A percentile compares a stretch with the other conserved stretches of the same genome.
Conservation (phyloP, 2,113 vertebrate genomes). For the Cynocephalus volans region DNA sequence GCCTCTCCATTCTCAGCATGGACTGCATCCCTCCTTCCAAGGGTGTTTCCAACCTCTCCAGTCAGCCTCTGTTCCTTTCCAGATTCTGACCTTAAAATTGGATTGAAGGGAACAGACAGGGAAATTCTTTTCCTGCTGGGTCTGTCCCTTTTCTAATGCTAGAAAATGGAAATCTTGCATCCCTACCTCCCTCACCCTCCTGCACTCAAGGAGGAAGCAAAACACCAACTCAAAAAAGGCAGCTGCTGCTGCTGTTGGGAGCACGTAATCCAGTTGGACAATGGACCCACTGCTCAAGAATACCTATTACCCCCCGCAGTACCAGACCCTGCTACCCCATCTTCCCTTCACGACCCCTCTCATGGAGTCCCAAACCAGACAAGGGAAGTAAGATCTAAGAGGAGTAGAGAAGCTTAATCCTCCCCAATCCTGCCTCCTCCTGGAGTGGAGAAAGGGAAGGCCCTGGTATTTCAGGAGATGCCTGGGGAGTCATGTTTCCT, state of each 20-base stretch:
- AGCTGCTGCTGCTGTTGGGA: not conserved
- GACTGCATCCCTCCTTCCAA: not conserved
- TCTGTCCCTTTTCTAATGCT: not conserved
- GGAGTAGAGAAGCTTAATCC: not conserved
- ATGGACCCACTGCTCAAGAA: not conserved
- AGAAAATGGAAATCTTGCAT: not conserved
- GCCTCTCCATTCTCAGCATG: not conserved
- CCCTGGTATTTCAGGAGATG: conserved; percentile 43
- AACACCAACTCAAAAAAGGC: not conserved
- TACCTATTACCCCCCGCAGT: too few relatives aligned
- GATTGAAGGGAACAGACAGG: not conserved
- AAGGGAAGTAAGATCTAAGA: not conserved
- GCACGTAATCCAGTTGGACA: not conserved
- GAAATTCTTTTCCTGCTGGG: not conserved
- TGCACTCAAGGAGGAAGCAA: conserved; percentile 28
- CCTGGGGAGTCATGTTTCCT: conserved; percentile 52
- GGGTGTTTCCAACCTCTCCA: not conserved
- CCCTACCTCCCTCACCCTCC: not conserved
- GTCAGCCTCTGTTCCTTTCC: not conserved
- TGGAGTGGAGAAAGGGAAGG: conserved; percentile 63
- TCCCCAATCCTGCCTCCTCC: conserved; percentile 36
- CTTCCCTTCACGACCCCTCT: conserved; percentile 15
- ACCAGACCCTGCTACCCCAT: not conserved
- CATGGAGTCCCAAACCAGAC: not conserved
- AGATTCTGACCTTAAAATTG: not conserved